These are phyloP conservation scores for Sycobia sp. DNA, from an alignment of 1,140 invertebrate species.

Conservation along the genomic window DNA sequence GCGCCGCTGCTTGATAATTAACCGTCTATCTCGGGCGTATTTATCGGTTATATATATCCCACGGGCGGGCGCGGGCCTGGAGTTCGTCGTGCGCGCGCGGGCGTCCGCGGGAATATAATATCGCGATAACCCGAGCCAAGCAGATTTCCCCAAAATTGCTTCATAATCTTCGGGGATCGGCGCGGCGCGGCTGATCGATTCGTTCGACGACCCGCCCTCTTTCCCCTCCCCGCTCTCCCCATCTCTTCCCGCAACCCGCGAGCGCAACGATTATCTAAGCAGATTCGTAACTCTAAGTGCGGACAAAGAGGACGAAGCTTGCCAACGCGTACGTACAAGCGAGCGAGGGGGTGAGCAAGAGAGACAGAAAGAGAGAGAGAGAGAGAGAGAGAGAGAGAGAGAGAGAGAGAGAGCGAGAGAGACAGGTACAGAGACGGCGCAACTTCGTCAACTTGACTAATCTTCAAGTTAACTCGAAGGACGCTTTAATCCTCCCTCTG, in stretches of 20 bases:
- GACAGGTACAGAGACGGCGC: not conserved
- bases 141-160: constrained; percentile 31
- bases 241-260: not conserved
- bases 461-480: constrained; percentile 29
- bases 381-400: too few species aligned
- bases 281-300: constrained; percentile 11
- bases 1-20: constrained; percentile 23
- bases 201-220: too few species aligned
- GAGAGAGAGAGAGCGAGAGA: too few species aligned
- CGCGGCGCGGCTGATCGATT: constrained; percentile 1
- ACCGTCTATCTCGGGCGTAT: constrained; percentile 14
- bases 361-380: too few species aligned
- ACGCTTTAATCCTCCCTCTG: constrained; percentile 18
- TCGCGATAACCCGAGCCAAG: constrained; percentile 27
- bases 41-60: constrained; percentile 22
- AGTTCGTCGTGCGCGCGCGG: too few species aligned
- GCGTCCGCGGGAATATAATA: constrained; percentile 34
- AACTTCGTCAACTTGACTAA: constrained; percentile 33
- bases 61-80: not conserved
- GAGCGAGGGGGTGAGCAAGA: too few species aligned
- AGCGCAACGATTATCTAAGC: constrained; percentile 17
- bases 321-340: not conserved
- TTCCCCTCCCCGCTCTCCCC: too few species aligned
- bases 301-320: too few species aligned
- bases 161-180: constrained; percentile 29